Conservation (phyloP, 1,140 invertebrate species). For the Coelopa frigida region DNA sequence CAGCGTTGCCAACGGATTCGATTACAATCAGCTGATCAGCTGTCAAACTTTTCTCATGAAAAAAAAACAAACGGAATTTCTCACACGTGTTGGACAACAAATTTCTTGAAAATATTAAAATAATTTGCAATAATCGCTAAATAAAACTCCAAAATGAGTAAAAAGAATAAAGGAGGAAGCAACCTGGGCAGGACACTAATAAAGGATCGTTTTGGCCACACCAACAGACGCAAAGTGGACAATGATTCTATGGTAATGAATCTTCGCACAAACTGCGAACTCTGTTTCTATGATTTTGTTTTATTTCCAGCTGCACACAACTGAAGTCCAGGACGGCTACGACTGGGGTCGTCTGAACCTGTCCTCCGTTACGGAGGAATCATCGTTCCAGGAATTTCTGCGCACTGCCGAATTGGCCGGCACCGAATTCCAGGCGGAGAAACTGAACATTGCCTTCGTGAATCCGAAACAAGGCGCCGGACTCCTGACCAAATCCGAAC, state of each 20-base stretch:
- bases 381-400: constrained; percentile 91
- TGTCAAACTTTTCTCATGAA: too few species aligned
- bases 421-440: constrained; percentile 87
- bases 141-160: constrained; percentile 22
- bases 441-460: constrained; percentile 63
- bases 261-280: constrained; percentile 5
- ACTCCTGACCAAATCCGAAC: constrained; percentile 59
- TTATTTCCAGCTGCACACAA: constrained; percentile 67
- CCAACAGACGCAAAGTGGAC: constrained; percentile 52
- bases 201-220: constrained; percentile 62
- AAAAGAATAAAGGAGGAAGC: constrained; percentile 21
- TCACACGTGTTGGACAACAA: too few species aligned
- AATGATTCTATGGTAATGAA: constrained; percentile 56
- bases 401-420: constrained; percentile 88
- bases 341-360: constrained; percentile 85
- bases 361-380: constrained; percentile 92
- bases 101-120: not conserved
- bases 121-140: constrained; percentile 3
- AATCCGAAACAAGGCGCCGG: constrained; percentile 54
- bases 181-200: constrained; percentile 65
- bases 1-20: too few species aligned
- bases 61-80: too few species aligned
- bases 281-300: constrained; percentile 21
- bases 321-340: constrained; percentile 81
- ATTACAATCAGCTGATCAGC: too few species aligned